These are phyloP conservation scores for Arvicola amphibius DNA, from an alignment of 2,797 vertebrate genomes.

Conservation along the genomic window DNA sequence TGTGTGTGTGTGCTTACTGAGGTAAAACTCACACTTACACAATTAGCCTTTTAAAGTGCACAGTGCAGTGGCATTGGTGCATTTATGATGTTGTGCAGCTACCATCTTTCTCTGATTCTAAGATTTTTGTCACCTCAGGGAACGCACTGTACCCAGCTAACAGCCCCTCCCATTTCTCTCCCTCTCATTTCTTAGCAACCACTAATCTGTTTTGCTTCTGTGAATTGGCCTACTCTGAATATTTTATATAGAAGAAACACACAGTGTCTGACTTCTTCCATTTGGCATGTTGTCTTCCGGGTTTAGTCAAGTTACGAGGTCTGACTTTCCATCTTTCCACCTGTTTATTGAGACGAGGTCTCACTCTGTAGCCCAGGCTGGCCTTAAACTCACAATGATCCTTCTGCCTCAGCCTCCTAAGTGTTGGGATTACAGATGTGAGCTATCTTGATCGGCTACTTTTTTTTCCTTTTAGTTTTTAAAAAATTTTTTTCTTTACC, in stretches of 20 bases:
- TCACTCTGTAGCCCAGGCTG: background rate
- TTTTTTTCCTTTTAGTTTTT: background rate
- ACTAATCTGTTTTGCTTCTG: background rate
- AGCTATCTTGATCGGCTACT: too few species aligned
- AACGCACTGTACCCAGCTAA: background rate
- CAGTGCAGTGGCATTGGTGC: background rate
- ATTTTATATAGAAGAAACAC: constrained; percentile 10
- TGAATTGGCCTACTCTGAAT: constrained; percentile 31
- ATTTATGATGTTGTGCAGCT: background rate
- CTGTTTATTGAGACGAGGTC: background rate
- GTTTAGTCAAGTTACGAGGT: background rate
- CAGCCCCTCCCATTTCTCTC: background rate
- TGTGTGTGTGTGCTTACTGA: background rate
- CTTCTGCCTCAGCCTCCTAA: background rate
- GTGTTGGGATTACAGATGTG: background rate
- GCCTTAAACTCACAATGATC: background rate
- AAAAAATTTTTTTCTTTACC: background rate
- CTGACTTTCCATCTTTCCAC: background rate
- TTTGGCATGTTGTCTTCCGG: background rate
- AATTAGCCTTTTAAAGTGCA: background rate
- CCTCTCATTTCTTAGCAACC: background rate
- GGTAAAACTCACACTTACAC: background rate
- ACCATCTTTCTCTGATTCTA: background rate
- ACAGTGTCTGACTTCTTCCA: background rate
- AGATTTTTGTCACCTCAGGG: constrained; percentile 2